Conservation (phyloP, 2,113 vertebrate species). For the Phalacrocorax pelagicus region DNA sequence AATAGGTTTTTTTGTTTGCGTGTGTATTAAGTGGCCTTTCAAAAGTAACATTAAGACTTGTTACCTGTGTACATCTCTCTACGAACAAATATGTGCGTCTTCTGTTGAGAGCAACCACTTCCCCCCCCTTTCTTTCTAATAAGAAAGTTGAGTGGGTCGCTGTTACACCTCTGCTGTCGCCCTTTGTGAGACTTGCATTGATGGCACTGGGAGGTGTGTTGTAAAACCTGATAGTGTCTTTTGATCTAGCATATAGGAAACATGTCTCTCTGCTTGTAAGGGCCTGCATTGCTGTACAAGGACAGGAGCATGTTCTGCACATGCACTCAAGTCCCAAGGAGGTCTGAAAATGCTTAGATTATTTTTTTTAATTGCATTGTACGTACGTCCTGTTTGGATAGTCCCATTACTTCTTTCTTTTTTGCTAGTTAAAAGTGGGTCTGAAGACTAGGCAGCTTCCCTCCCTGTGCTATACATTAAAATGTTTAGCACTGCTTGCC, state of each 20-base stretch:
- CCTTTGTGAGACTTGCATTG: not conserved
- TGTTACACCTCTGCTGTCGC: not conserved
- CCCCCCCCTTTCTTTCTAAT: not conserved
- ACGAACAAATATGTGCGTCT: not conserved
- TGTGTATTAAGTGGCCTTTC: not conserved
- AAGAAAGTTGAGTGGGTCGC: not conserved
- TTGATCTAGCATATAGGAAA: not conserved
- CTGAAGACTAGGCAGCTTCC: not conserved
- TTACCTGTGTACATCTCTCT: not conserved
- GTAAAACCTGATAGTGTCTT: constrained; percentile 21
- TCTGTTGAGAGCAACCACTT: not conserved
- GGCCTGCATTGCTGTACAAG: not conserved
- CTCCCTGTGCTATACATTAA: rapidly evolving
- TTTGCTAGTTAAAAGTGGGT: not conserved
- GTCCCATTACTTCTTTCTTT: not conserved
- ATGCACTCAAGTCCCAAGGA: not conserved
- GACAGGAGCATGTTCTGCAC: not conserved
- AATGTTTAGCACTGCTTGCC: not conserved
- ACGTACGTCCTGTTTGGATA: not conserved
- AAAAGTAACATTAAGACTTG: not conserved
- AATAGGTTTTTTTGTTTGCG: not conserved
- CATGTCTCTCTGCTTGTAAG: not conserved
- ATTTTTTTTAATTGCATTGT: not conserved
- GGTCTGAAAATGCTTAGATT: not conserved
- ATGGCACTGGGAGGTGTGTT: not conserved